phyloP scores from a whole-genome alignment of 2,888 invertebrate genomes.

The Mythimna pallens region DNA sequence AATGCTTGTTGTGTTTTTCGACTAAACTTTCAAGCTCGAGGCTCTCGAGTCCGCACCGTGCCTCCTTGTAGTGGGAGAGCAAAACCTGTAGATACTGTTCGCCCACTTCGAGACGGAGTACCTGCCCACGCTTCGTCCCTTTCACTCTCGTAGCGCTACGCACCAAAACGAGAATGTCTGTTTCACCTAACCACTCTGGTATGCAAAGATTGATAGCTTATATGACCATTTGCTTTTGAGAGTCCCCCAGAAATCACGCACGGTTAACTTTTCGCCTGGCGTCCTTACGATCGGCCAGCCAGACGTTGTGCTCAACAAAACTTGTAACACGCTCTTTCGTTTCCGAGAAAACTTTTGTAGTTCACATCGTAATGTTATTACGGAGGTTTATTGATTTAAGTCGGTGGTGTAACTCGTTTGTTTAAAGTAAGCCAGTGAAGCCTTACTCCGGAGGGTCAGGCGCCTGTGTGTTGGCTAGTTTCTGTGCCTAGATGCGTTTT shows the following conservation, averaged over 20 bases:
- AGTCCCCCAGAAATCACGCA: constrained; percentile 90
- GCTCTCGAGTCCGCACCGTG: constrained; percentile 86
- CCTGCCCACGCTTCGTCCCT: constrained; percentile 85
- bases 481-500: constrained; percentile 76
- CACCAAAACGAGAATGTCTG: constrained; percentile 77
- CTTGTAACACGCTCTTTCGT: constrained; percentile 69
- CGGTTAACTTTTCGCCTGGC: constrained; percentile 90
- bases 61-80: constrained; percentile 90
- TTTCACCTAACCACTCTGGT: constrained; percentile 89
- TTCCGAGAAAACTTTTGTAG: constrained; percentile 75
- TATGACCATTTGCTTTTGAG: constrained; percentile 90
- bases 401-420: constrained; percentile 75
- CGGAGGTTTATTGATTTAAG: constrained; percentile 79
- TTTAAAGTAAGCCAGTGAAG: constrained; percentile 80
- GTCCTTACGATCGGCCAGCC: constrained; percentile 86
- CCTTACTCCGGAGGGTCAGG: constrained; percentile 75
- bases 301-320: constrained; percentile 79
- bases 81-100: constrained; percentile 90
- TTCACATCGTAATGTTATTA: constrained; percentile 81
- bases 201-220: constrained; percentile 91
- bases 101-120: constrained; percentile 86
- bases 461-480: constrained; percentile 72
- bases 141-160: constrained; percentile 77
- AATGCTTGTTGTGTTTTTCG: constrained; percentile 81
- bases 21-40: constrained; percentile 87